phyloP scores from a whole-genome alignment of 2,113 vertebrate species.

The Alosa alosa region DNA sequence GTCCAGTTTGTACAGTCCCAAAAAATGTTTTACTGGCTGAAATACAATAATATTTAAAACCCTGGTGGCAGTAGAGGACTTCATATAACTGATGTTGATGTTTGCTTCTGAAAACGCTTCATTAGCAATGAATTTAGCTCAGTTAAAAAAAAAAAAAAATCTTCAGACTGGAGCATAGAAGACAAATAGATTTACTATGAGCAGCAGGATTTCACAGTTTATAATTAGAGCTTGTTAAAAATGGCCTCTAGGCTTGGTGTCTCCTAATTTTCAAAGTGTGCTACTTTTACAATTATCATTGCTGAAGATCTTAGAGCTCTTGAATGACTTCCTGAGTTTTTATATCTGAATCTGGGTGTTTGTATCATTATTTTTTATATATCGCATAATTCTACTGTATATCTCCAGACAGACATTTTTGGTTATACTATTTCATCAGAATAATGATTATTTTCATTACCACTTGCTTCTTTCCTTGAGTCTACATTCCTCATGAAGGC shows the following conservation, averaged over 20 bases:
- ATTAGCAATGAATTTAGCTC: not conserved
- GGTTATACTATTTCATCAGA: not conserved
- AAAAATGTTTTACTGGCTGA: not conserved
- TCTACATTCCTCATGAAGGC: conserved; percentile 67
- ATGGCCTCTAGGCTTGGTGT: not conserved
- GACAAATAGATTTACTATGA: not conserved
- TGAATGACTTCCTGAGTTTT: not conserved
- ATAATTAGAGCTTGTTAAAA: not conserved
- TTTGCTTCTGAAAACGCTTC: not conserved
- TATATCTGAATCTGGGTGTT: not conserved
- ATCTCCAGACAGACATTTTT: not conserved
- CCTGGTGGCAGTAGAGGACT: no score
- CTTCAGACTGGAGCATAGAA: not conserved
- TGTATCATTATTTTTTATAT: not conserved
- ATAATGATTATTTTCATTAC: conserved; percentile 38
- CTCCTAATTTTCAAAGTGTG: not conserved
- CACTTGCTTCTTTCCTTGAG: conserved; percentile 62
- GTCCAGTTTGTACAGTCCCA: no score
- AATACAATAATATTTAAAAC: not conserved
- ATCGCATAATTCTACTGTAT: not conserved
- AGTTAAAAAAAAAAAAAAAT: not conserved
- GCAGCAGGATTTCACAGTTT: not conserved
- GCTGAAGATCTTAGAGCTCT: not conserved
- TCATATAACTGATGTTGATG: not conserved
- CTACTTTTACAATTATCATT: not conserved